A percentile compares a stretch with the other conserved stretches of the same genome.
These are phyloP conservation scores for Sterrhoptilus dennistouni DNA, from an alignment of 2,113 vertebrate genomes.

Conservation along the genomic window DNA sequence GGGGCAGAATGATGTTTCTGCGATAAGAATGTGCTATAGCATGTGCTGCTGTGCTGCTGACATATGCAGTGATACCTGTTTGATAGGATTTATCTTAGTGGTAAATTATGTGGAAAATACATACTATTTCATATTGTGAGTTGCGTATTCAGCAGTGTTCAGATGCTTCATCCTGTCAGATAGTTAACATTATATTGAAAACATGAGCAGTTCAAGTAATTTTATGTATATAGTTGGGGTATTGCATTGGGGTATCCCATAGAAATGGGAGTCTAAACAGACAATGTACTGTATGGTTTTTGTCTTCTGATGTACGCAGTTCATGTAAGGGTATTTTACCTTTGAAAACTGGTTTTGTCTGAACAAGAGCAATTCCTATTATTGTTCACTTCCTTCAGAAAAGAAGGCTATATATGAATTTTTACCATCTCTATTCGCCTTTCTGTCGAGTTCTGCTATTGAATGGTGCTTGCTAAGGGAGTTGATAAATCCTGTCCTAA, in stretches of 20 bases:
- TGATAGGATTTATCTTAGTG: not conserved
- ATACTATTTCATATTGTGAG: not conserved
- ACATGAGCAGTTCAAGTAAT: not conserved
- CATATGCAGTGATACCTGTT: not conserved
- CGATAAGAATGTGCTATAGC: not conserved
- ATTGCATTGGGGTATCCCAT: not conserved
- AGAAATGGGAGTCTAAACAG: not conserved
- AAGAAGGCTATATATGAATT: not conserved
- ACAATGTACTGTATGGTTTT: not conserved
- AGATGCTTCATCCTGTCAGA: not conserved
- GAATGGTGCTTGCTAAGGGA: not conserved
- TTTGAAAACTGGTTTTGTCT: not conserved
- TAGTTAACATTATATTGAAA: not conserved
- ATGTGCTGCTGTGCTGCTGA: not conserved
- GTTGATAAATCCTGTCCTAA: not conserved
- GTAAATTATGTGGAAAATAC: not conserved
- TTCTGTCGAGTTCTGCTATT: not conserved
- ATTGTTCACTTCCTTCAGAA: not conserved
- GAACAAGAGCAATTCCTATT: not conserved
- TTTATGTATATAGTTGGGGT: not conserved
- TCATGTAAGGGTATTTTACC: not conserved
- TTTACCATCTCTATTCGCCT: not conserved
- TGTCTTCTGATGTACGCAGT: not conserved
- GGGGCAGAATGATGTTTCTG: not conserved
- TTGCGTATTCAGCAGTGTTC: not conserved